phyloP scores from a whole-genome alignment of 2,888 invertebrate genomes.

The Mongoloraphidia duomilia region DNA sequence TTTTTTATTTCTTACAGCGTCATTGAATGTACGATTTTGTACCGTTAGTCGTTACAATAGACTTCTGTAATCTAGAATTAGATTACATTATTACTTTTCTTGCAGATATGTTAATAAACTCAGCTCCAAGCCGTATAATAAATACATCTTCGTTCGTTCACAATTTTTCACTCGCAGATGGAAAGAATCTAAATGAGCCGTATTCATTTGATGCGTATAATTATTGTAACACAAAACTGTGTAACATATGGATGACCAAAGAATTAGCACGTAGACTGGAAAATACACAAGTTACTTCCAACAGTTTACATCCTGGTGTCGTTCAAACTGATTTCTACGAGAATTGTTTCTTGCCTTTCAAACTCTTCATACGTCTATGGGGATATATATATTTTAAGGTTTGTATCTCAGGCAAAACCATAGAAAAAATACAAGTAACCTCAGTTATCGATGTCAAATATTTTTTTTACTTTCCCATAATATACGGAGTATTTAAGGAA shows the following conservation, averaged over 20 bases:
- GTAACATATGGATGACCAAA: slow-evolving; percentile 24
- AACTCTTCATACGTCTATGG: slow-evolving; percentile 6
- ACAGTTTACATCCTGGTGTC: slow-evolving; percentile 26
- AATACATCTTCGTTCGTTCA: slow-evolving; percentile 22
- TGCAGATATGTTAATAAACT: slow-evolving; percentile 35
- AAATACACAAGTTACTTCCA: slow-evolving; percentile 23
- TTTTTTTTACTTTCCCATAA: no score
- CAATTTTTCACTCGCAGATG: background rate
- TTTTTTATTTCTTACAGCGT: no score
- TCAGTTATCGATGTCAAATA: no score
- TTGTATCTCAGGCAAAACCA: background rate
- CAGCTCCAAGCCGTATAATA: slow-evolving; percentile 24
- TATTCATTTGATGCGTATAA: slow-evolving; percentile 14
- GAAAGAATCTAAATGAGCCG: background rate
- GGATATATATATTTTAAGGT: slow-evolving; percentile 11
- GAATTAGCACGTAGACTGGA: slow-evolving; percentile 24
- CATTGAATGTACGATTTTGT: no score
- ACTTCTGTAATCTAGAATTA: no score
- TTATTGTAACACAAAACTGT: slow-evolving; percentile 26
- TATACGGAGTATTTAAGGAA: no score
- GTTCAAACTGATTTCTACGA: slow-evolving; percentile 22
- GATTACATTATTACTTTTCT: slow-evolving; percentile 11
- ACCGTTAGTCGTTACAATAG: no score
- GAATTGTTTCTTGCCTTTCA: slow-evolving; percentile 21
- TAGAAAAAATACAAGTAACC: no score